Base-by-base conservation (phyloP, 1,140 invertebrate genomes). In the Bombus breviceps region DNA sequence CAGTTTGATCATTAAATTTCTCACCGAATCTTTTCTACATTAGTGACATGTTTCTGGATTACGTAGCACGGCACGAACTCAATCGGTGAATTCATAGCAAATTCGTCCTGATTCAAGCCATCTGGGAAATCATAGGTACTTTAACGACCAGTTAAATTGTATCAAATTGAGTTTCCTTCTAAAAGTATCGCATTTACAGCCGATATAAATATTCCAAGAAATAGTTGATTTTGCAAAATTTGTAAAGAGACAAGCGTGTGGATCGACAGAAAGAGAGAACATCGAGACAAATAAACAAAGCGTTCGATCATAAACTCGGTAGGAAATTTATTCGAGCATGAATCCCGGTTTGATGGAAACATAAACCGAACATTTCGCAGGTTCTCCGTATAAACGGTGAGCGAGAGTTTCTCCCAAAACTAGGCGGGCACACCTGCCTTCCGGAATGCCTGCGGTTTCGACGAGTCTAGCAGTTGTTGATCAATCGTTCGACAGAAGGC, bases 341-440 rank as follows among this genome's bases (percentile, higher is more conserved):
- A 85, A 64, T 18, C 32, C 3, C 5, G 41, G 22, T 28, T 39
- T 28, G 53, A 68, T 25, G 53, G 39, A 72, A 84, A 84, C 83
- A 47, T 75, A 77, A 77, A 78, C 47, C 47, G 83, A 71, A 57
- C 66, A 13, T 72, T 72, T 41, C 39, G 47, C 43, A 47, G 69
- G 32, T 74, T 81, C 74, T 66, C 74, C 83, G 69, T 75, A 32
- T 66, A 74, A 81, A 85, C 83, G 69, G 25, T 12, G 28, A 15
- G 13, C 15, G 43, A 59, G 37, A n/a, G 76, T 62, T 62, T 41
- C 25, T 53, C 32, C 68, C 39, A 72, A 79, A 85, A 34, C 83
- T 72, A 73, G 77, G 32, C 25, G 28, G 25, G 28, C 37, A 62
- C 83, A 85, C 83, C 83, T 85, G 83, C 77, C 78, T 28, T 57